Evolutionary conservation across 2,797 vertebrate genomes (phyloP), one percentile per base, ranked within the genome.

Genomic region (Melanotaenia parkinsoni): DNA sequence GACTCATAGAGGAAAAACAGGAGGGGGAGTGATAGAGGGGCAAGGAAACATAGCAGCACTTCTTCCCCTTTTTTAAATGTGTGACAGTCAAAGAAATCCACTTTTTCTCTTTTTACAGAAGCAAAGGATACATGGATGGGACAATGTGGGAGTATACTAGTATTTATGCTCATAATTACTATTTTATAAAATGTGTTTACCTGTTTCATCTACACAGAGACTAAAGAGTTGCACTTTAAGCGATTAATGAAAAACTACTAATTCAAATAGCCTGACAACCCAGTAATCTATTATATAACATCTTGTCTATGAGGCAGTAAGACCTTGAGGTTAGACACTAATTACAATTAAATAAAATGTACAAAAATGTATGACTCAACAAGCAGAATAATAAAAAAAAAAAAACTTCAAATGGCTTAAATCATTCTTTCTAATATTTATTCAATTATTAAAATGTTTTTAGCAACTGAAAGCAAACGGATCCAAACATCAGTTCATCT

Each of bases 1-100:
- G 86, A 90, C 85, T 91, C 88, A 89, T 83, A 59, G 32, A 45
- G 83, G 74, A 82, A 79, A 88, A 70, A 79, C 67, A 86, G 63
- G 63, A 63, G 74, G 62, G 35, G 58, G 74, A 37, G 33, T 43
- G 72, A 67, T 66, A 57, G 54, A 47, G 40, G 47, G 56, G 38
- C 50, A 56, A 16, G 61, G 5, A 43, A 43, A 43, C 40, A 43
- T 3, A 1, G 13, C 12, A 37, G 35, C 35, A 37, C 35, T 37
- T 33, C 9, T 33, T 8, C 7, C 7, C 32, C 35, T 37, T 37
- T 37, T 10, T 37, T 10, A 37, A 37, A 37, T 12, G 11, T 37
- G 2, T 74, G 71, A 51, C 67, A 51, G 26, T 16, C 2, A 28
- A 58, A 62, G 10, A 51, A 57, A 70, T 47, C 45, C 24, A 35